Conservation (phyloP, 1,140 invertebrate species). For the Drosophila funebris region DNA sequence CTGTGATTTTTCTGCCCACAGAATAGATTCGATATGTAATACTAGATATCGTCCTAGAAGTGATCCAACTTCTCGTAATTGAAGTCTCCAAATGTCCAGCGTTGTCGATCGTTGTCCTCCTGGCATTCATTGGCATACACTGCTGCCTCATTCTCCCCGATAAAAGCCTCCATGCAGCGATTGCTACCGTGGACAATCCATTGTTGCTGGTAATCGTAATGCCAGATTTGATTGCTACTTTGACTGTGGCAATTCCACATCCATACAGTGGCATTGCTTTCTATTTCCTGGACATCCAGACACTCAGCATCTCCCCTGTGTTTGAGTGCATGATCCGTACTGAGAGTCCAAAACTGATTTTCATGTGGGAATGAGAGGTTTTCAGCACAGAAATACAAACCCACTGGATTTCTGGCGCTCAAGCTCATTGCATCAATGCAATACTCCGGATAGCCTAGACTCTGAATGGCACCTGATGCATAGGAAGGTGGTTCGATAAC, state of each 20-base stretch:
- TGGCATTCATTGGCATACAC: slow-evolving; percentile 90
- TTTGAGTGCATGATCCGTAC: slow-evolving; percentile 90
- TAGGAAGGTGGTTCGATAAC: slow-evolving; percentile 90
- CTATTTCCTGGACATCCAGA: slow-evolving; percentile 89
- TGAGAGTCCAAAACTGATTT: slow-evolving; percentile 75
- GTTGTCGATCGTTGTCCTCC: slow-evolving; percentile 87
- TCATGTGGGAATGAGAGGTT: slow-evolving; percentile 61
- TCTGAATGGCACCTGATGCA: slow-evolving; percentile 89
- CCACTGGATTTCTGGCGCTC: slow-evolving; percentile 87
- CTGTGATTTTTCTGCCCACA: no score
- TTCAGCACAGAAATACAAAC: slow-evolving; percentile 75
- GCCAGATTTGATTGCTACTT: slow-evolving; percentile 92
- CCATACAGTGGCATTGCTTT: slow-evolving; percentile 87
- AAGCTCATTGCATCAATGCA: slow-evolving; percentile 90
- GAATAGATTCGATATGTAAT: no score
- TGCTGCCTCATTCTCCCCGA: slow-evolving; percentile 82
- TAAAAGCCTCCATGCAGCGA: slow-evolving; percentile 87
- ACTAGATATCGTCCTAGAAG: slow-evolving; percentile 41
- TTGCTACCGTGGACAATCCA: slow-evolving; percentile 89
- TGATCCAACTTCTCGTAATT: slow-evolving; percentile 86
- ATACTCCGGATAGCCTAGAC: slow-evolving; percentile 86
- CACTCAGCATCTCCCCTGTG: slow-evolving; percentile 87
- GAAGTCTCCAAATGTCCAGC: slow-evolving; percentile 90
- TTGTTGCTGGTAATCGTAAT: slow-evolving; percentile 88
- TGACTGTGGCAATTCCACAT: slow-evolving; percentile 89